Evolutionary conservation across 2,888 invertebrate species (phyloP).

Genomic region (Cephalotes varians): DNA sequence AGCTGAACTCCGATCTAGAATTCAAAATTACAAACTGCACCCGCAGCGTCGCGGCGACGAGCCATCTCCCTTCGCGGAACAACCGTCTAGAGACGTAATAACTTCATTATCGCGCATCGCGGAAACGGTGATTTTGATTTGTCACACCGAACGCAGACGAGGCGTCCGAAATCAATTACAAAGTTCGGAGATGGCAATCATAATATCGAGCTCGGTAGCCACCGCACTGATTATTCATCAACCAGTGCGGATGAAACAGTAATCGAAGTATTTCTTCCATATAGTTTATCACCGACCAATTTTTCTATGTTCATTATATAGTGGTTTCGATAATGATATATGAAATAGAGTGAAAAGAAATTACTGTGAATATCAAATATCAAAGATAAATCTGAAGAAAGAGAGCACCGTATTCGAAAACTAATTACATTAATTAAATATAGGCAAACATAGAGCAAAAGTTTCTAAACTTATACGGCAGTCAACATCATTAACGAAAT

Average conservation of each 20-base stretch:
- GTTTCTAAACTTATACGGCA: background rate
- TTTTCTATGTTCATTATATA: conserved; percentile 43
- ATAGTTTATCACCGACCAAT: conserved; percentile 34
- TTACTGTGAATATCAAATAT: background rate
- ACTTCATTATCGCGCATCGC: conserved; percentile 71
- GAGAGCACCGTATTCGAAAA: background rate
- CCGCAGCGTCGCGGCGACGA: conserved; percentile 25
- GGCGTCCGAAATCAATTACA: conserved; percentile 76
- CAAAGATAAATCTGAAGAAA: background rate
- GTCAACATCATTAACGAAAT: conserved; percentile 27
- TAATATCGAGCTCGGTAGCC: conserved; percentile 57
- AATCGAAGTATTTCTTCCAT: conserved; percentile 49
- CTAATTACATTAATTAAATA: conserved; percentile 41
- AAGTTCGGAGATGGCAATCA: conserved; percentile 74
- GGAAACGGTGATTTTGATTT: conserved; percentile 75
- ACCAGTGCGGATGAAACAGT: conserved; percentile 56
- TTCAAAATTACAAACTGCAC: conserved; percentile 50
- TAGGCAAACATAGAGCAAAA: background rate
- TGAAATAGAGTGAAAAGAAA: background rate
- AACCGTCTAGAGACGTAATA: conserved; percentile 64
- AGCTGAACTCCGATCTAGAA: conserved; percentile 52
- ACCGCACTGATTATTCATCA: conserved; percentile 70
- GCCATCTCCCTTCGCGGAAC: conserved; percentile 42
- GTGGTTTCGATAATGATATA: background rate
- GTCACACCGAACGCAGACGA: conserved; percentile 69